Evolutionary conservation across 2,797 vertebrate species (phyloP).

Genomic region (Aphelocoma californica): DNA sequence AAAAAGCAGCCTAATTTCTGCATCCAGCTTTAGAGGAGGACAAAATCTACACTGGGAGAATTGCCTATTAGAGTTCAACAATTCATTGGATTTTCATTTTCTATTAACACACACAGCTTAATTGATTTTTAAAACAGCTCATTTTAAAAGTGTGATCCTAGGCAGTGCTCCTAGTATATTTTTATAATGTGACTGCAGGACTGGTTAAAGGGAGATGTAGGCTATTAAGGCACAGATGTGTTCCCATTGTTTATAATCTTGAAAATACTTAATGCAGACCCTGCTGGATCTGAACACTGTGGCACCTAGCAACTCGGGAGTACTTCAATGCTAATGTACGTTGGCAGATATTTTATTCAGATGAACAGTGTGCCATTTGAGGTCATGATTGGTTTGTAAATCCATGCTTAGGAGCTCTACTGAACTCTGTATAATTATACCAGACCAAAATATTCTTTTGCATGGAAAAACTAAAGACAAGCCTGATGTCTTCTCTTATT

Average conservation of each 20-base stretch:
- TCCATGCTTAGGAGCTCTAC: neutral
- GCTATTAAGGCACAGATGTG: neutral
- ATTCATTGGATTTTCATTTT: neutral
- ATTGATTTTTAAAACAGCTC: neutral
- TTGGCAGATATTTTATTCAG: slow-evolving; percentile 16
- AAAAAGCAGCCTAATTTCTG: neutral
- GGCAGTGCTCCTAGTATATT: neutral
- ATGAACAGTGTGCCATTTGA: neutral
- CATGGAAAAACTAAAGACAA: neutral
- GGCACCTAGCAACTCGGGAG: slow-evolving; percentile 33
- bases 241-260: neutral
- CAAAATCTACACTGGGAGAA: neutral
- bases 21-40: neutral
- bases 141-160: neutral
- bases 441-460: neutral
- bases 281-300: neutral
- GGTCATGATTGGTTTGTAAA: slow-evolving; percentile 16
- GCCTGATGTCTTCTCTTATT: neutral
- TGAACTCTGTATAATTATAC: neutral
- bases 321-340: neutral
- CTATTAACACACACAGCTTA: neutral
- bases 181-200: neutral
- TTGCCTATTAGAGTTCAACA: neutral
- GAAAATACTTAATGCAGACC: neutral
- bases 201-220: neutral